Conservation (phyloP, 2,113 vertebrate species). For the Centropristis striata region DNA sequence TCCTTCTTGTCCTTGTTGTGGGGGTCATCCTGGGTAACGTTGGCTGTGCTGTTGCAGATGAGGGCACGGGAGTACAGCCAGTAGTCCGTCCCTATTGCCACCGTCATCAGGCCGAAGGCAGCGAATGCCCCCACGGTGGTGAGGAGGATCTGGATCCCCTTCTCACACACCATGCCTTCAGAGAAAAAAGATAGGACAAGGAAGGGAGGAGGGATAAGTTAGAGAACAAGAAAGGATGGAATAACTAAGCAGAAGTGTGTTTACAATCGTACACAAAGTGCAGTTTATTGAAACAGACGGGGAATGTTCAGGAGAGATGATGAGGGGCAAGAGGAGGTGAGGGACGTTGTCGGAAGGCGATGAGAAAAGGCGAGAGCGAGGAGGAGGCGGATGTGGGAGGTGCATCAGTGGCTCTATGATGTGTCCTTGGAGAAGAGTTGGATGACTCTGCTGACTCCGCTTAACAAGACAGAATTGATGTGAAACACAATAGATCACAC, state of each 20-base stretch:
- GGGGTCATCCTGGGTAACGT: constrained; percentile 87
- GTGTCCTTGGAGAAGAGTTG: constrained; percentile 81
- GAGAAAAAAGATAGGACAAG: constrained; percentile 61
- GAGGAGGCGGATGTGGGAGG: constrained; percentile 59
- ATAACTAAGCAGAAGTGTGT: neutral
- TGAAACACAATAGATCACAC: constrained; percentile 77
- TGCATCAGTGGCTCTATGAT: constrained; percentile 60
- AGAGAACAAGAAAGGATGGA: neutral
- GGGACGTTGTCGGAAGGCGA: constrained; percentile 17
- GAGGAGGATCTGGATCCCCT: constrained; percentile 94
- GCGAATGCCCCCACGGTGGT: constrained; percentile 95
- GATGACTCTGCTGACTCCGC: constrained; percentile 80
- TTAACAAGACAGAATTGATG: constrained; percentile 81
- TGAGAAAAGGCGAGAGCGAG: constrained; percentile 21
- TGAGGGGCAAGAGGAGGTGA: constrained; percentile 31
- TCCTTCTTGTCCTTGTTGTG: constrained; percentile 92
- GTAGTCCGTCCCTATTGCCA: constrained; percentile 96
- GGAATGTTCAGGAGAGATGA: constrained; percentile 41
- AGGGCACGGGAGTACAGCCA: constrained; percentile 94
- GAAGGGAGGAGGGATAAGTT: constrained; percentile 5
- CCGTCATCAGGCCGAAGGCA: constrained; percentile 96
- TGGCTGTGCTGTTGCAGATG: constrained; percentile 94
- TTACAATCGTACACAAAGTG: constrained; percentile 9
- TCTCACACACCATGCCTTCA: constrained; percentile 93
- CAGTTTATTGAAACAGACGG: constrained; percentile 38